Conservation (phyloP, 2,888 invertebrate species). For the Tachystola acroxantha region DNA sequence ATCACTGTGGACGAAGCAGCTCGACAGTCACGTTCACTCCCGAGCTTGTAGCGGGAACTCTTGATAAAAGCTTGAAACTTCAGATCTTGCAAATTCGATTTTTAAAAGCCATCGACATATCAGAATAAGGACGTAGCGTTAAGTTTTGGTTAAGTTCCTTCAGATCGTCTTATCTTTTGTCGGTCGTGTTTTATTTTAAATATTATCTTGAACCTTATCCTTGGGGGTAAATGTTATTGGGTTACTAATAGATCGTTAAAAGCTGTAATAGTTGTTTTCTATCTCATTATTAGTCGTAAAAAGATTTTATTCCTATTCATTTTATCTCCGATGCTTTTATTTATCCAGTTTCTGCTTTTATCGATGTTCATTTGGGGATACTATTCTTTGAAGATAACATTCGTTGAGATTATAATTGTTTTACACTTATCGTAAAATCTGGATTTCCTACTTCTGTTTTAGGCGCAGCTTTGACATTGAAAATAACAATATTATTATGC, state of each 20-base stretch:
- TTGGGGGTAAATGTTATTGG: constrained; percentile 24
- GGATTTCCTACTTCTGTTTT: too few relatives aligned
- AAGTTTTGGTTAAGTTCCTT: neutral
- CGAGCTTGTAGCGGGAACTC: too few relatives aligned
- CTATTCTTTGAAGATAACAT: neutral
- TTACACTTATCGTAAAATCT: too few relatives aligned
- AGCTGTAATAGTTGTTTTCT: constrained; percentile 12
- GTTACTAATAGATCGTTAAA: constrained; percentile 22
- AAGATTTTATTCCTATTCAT: neutral
- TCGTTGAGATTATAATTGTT: neutral
- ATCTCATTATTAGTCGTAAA: constrained; percentile 9
- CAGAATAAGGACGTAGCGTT: constrained; percentile 25
- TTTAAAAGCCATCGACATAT: constrained; percentile 37
- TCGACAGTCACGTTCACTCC: too few relatives aligned
- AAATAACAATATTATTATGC: too few relatives aligned
- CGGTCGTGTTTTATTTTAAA: constrained; percentile 26
- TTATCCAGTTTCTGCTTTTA: neutral
- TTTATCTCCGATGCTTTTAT: constrained; percentile 2
- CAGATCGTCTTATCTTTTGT: constrained; percentile 3
- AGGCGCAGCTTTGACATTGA: too few relatives aligned
- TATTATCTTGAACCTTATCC: constrained; percentile 25
- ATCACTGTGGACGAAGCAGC: too few relatives aligned
- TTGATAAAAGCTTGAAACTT: too few relatives aligned
- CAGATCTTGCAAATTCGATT: constrained; percentile 51
- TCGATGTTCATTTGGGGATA: neutral